Base-by-base conservation (phyloP, 2,113 vertebrate species). In the Coryphaenoides rupestris region DNA sequence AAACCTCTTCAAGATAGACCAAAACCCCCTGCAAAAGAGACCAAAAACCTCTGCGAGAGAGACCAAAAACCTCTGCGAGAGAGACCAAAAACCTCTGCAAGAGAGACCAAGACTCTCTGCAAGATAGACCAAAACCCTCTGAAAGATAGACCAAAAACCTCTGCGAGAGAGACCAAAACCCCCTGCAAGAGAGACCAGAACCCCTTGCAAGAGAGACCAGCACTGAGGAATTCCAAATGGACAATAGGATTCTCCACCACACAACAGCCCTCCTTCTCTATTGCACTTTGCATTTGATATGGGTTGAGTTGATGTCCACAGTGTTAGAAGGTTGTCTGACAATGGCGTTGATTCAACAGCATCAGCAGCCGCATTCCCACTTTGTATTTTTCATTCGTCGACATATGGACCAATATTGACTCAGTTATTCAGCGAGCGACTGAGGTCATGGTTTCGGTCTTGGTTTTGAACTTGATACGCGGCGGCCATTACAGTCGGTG, bases 391-490 rank as follows among this genome's bases (percentile, higher is more conserved):
- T 21, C 15, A n/a, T n/a, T n/a, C n/a, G n/a, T n/a, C n/a, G n/a
- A n/a, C n/a, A n/a, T n/a, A n/a, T n/a, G n/a, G n/a, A n/a, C 47
- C 46, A 3, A 69, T 63, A 58, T 58, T 59, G 67, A 76, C 67
- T 75, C 68, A 58, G 63, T 54, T 26, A 61, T 55, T 60, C 54
- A 46, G 54, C 56, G 61, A 22, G 49, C 56, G 68, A 65, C 66
- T 70, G 76, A 84, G 70, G 74, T 75, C 72, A 77, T 64, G 70
- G 69, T 77, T 72, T 75, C 70, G 64, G 75, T 58, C 17, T 13
- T 69, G 49, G 62, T 66, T 40, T 64, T 64, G 14, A 85, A 81
- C 58, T n/a, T 26, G 59, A 85, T 66, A 69, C 68, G 54, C 55
- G 63, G 69, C 1, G 23, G 63, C 64, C 75, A 75, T 79, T 76